Base-by-base conservation (phyloP, 2,797 vertebrate genomes). In the Paedocypris micromegethes region DNA sequence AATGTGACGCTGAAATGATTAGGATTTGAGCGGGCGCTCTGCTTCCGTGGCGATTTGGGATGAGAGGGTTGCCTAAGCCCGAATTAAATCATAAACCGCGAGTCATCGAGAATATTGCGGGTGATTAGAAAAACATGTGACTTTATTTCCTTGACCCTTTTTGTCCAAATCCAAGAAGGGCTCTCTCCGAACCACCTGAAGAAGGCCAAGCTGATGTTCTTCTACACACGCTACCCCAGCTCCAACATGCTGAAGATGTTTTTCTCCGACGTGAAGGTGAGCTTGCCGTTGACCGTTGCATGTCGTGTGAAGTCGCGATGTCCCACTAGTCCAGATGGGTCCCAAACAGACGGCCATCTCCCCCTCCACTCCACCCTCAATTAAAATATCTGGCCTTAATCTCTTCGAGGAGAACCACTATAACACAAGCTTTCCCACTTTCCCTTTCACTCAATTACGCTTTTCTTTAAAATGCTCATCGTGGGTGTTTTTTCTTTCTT, bases 201-300 rank as follows among this genome's bases (percentile, higher is more conserved):
- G 90, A 98, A 98, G 85, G 96, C 96, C 86, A 98, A 98, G 88
- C 91, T 98, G 81, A 98, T 98, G 96, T 98, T 98, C 91, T 98
- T 98, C 90, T 98, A 98, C 85, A 94, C 93, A 47, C 93, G 96
- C 77, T 98, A 98, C 83, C 96, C 96, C 66, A 98, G 95, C 83
- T 98, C 96, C 88, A 98, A 98, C 88, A 97, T 98, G 96, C 92
- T 98, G 82, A 98, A 98, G 86, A 97, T 96, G 64, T 98, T 89
- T 90, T 98, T 98, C 90, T 95, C 96, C 1, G 96, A 98, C 1
- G 96, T 98, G 77, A 98, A 98, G 95, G 96, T 98, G 90, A 91
- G 94, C 4, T 9, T 38, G 38, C 66, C 38, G 65, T 55, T 60
- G 49, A 64, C 68, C 61, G 58, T 73, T 56, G 58, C 51, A 69